phyloP scores from a whole-genome alignment of 2,113 vertebrate genomes.

The Phodopus roborovskii region DNA sequence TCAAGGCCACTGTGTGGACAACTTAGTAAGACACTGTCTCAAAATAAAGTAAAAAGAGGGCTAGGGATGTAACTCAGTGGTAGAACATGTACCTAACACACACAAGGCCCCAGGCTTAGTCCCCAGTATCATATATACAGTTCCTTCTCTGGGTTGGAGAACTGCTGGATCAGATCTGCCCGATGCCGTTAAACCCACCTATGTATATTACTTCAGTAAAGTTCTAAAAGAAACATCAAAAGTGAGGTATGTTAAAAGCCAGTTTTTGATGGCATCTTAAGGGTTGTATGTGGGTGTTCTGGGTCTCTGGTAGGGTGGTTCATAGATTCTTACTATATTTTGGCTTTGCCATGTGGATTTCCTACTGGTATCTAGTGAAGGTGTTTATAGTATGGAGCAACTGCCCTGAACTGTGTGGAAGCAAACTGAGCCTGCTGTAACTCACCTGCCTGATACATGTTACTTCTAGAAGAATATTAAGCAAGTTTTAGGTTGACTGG shows the following conservation, averaged over 20 bases:
- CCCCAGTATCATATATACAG: background rate
- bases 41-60: background rate
- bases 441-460: background rate
- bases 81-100: background rate
- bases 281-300: background rate
- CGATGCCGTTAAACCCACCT: background rate
- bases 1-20: background rate
- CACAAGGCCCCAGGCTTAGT: background rate
- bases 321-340: background rate
- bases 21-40: background rate
- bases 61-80: background rate
- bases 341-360: background rate
- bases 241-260: background rate
- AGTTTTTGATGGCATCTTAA: background rate
- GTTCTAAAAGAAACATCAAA: slow-evolving; percentile 4
- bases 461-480: background rate
- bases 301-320: background rate
- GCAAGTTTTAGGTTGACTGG: background rate
- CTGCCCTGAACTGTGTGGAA: background rate
- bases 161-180: background rate
- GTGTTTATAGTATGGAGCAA: background rate
- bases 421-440: background rate
- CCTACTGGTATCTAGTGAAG: background rate
- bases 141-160: background rate
- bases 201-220: background rate